These are phyloP conservation scores for Scylla paramamosain DNA, from an alignment of 1,140 invertebrate genomes.

Conservation along the genomic window DNA sequence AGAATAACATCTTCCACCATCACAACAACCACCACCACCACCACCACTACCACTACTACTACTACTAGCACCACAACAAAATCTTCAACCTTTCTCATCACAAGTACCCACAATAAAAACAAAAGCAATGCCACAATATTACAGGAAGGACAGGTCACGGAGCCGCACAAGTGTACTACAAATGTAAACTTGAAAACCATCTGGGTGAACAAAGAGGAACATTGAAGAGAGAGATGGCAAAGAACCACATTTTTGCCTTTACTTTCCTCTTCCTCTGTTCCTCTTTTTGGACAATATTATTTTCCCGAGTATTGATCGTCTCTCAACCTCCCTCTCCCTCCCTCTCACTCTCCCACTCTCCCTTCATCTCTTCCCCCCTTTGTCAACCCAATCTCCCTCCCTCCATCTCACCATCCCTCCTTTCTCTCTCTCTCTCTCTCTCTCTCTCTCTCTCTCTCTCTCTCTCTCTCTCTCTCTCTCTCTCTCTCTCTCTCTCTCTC, in stretches of 20 bases:
- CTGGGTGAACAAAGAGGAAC: background rate
- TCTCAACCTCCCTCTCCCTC: background rate
- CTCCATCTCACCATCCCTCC: background rate
- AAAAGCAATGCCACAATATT: too few relatives aligned
- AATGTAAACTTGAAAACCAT: background rate
- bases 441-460: background rate
- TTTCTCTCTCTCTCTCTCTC: background rate
- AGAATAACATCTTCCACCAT: too few relatives aligned
- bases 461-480: background rate
- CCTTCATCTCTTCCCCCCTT: background rate
- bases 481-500: background rate
- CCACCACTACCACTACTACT: background rate
- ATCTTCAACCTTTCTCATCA: too few relatives aligned
- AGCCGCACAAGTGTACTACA: background rate
- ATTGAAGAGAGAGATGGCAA: background rate
- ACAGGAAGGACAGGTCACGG: too few relatives aligned
- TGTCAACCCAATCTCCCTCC: background rate
- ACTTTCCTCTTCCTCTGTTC: background rate
- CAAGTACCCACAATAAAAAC: too few relatives aligned
- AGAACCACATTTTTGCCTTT: background rate
- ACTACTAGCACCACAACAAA: background rate
- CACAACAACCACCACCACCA: too few relatives aligned
- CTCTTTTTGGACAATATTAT: constrained; percentile 30
- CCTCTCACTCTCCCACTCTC: background rate
- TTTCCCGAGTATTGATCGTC: constrained; percentile 5